Evolutionary conservation across 2,113 vertebrate species (phyloP), one percentile per base, ranked within the genome.

Genomic region (Aspiorhynchus laticeps): DNA sequence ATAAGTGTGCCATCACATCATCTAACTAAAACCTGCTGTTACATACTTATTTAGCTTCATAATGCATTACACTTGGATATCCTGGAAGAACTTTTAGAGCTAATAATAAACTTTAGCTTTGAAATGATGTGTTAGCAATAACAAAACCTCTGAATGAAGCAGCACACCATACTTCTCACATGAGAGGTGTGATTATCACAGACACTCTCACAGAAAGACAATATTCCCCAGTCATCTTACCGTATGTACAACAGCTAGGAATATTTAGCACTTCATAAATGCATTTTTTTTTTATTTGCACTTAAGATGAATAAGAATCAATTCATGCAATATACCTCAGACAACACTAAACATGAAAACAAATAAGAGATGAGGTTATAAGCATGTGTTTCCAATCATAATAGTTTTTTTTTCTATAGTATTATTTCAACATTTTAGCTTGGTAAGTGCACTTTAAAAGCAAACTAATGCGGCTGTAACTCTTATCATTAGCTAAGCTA

Each of bases 161-260:
- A 85, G 74, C 43, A 76, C 56, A 78, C 73, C 28, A 61, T 24
- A 78, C 26, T 41, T 83, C 28, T 65, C 28, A 65, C 79, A 76
- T 83, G 24, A 61, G 53, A 77, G 19, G 73, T 77, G 71, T 67
- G 31, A 76, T 65, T 17, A 36, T 83, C 28, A 67, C 48, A 56
- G 31, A 41, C 36, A 43, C 21, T 14, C 48, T 46, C 48, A 10
- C 26, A 74, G 31, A 38, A 84, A 38, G 33, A 41, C 46, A 75
- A 75, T 0, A 48, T 36, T 41, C 28, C 10, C 31, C 4, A 76
- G 83, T 63, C 48, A 38, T 61, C 38, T 6, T 26, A 26, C 51
- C 24, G 15, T 15, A 59, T 38, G 61, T 36, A 51, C 19, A 12
- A 41, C 41, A 28, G 12, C 9, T 1, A 19, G 21, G 24, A 38